Conservation (phyloP, 2,888 invertebrate genomes). For the Ectemnius lituratus region DNA sequence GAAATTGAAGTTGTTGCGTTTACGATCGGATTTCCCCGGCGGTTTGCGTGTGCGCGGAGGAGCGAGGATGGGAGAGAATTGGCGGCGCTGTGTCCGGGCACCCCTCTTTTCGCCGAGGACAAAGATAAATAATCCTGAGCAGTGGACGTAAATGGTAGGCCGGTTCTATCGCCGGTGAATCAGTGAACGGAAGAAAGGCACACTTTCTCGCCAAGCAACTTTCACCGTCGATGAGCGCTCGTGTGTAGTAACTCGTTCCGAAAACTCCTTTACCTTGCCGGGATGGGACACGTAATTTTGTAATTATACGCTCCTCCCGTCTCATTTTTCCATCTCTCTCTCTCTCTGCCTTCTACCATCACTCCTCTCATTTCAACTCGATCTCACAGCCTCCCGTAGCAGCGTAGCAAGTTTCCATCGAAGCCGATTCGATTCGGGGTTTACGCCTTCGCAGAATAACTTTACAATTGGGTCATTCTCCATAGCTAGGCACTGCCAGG, state of each 20-base stretch:
- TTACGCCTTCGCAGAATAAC: too few species aligned
- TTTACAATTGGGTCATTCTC: too few species aligned
- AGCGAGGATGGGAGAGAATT: slow-evolving; percentile 1
- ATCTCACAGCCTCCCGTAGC: not conserved
- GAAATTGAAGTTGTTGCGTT: slow-evolving; percentile 3
- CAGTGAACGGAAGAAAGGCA: slow-evolving; percentile 76
- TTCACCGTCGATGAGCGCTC: slow-evolving; percentile 76
- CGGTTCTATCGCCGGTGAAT: slow-evolving; percentile 70
- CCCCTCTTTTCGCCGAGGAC: not conserved
- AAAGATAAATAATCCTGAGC: slow-evolving; percentile 28
- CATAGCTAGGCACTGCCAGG: too few species aligned
- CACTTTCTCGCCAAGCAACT: slow-evolving; percentile 76
- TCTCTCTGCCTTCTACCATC: not conserved
- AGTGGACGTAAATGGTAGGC: slow-evolving; percentile 14
- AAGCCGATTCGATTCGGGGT: slow-evolving; percentile 5
- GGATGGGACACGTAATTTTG: slow-evolving; percentile 35
- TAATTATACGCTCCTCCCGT: slow-evolving; percentile 15
- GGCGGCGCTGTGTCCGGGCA: not conserved
- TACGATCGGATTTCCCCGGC: slow-evolving; percentile 28
- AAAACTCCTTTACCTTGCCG: slow-evolving; percentile 64
- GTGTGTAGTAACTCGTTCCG: slow-evolving; percentile 61
- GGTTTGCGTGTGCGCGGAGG: not conserved
- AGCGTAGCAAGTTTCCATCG: too few species aligned
- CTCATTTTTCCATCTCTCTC: not conserved
- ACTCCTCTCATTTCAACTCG: not conserved